Conservation (phyloP, 2,797 vertebrate genomes). For the Myotis myotis region DNA sequence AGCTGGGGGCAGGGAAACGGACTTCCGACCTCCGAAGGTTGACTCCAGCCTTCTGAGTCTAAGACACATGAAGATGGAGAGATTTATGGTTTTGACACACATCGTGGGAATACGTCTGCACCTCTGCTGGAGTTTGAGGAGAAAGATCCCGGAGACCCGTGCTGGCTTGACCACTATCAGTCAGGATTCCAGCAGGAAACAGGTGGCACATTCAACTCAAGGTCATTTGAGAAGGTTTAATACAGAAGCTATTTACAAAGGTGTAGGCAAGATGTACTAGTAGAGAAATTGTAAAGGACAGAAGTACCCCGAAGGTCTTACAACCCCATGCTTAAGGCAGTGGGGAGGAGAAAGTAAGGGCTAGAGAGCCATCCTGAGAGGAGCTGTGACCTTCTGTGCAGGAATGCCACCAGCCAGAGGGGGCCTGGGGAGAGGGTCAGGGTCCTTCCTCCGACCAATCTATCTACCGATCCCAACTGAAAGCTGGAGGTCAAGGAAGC, state of each 20-base stretch:
- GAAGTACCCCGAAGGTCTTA: not conserved
- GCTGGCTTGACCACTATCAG: conserved; percentile 52
- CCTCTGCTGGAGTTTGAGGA: conserved; percentile 46
- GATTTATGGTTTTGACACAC: conserved; percentile 66
- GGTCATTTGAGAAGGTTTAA: conserved; percentile 9
- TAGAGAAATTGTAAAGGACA: not conserved
- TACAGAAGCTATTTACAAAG: conserved; percentile 23
- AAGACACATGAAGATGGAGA: conserved; percentile 63
- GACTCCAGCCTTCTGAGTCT: conserved; percentile 64
- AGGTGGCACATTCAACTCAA: not conserved
- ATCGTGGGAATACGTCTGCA: conserved; percentile 53
- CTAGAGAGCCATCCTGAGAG: not conserved
- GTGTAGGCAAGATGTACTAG: not conserved
- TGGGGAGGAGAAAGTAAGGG: not conserved
- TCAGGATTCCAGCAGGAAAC: conserved; percentile 33
- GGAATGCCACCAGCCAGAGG: not conserved
- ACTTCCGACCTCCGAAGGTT: conserved; percentile 71
- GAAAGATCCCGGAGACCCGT: not conserved
- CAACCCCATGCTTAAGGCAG: not conserved
- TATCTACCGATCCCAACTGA: not conserved
- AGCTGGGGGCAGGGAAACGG: conserved; percentile 53
- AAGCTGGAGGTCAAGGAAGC: not conserved
- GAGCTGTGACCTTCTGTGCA: not conserved
- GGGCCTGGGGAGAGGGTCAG: not conserved
- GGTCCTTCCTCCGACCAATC: not conserved